Base-by-base conservation (phyloP, 2,113 vertebrate genomes). In the Chauna torquata region DNA sequence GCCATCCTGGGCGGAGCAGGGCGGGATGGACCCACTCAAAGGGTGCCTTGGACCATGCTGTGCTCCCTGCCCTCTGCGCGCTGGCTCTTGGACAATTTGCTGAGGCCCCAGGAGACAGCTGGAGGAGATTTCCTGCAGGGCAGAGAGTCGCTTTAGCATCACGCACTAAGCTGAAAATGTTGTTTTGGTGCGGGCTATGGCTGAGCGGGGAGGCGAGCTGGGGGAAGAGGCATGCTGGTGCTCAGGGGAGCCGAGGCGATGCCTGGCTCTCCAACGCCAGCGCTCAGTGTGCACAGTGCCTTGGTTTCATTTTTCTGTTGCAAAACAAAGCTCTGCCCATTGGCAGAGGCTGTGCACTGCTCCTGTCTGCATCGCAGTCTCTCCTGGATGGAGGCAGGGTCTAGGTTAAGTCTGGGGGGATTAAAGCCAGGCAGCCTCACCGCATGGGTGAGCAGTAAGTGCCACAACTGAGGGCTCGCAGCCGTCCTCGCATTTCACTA, bases 231-330 rank as follows among this genome's bases (percentile, higher is more conserved):
- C 6, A 7, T 45, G 59, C 47, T 14, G 42, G 38, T 38, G n/a
- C 38, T 22, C 17, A 45, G 66, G 30, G 58, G 16, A 50, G 75
- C 75, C 0, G 3, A 62, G 88, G 17, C 0, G 2, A 5, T 19
- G 25, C 19, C 23, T 28, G 64, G 8, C 20, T 8, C 44, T 77
- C 9, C 30, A 20, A 0, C 0, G 0, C 30, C 13, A 62, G 45
- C 9, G 0, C 25, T 59, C 2, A 8, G 24, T 2, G 0, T 7
- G 28, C 5, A 5, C 1, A 2, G 2, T 8, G 4, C 58, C 57
- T 7, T 8, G 14, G 36, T 13, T 77, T 18, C 2, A 0, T 16
- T 58, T 55, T 11, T 24, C 3, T 36, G 2, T 13, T 20, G 61
- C 42, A 30, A 30, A 55, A 27, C n/a, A 55, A 34, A 25, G 11